Base-by-base conservation (phyloP, 2,113 vertebrate genomes). In the Agapornis roseicollis region DNA sequence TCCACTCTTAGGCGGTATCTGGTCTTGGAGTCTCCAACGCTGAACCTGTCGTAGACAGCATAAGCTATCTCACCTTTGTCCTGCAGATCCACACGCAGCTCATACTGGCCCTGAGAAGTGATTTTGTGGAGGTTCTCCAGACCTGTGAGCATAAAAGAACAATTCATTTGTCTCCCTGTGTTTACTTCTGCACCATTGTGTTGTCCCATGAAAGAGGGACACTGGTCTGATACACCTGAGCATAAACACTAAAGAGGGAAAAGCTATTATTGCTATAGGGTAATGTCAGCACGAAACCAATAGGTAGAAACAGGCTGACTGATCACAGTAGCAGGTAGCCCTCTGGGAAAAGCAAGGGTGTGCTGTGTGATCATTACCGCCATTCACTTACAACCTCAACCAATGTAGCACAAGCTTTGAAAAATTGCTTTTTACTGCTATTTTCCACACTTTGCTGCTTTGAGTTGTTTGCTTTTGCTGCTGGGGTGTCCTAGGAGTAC, bases 51-150 rank as follows among this genome's bases (percentile, higher is more conserved):
- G 0, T 99, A 99, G 85, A 99, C 98, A 3, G 99, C 99, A 0
- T 98, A 99, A 27, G 98, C 99, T 1, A 97, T 94, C 88, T 99
- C 98, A 11, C 97, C 99, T 7, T 97, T 98, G 87, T 99, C 99
- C 60, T 89, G 95, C 79, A 99, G 98, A 92, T 99, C 99, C 50
- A 99, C 99, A 3, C 99, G 98, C 89, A 99, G 97, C 97, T 99
- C 99, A 0, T 99, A 99, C 89, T 98, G 99, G 15, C 99, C 98
- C 50, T 98, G 98, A 25, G 99, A 98, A 20, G 99, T 99, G 97
- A 99, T 99, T 97, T 99, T 99, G 97, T 98, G 98, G 52, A 99
- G 97, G 95, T 98, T 99, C 58, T 99, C 98, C 92, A 99, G 98
- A 84, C 99, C 99, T 99, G 95, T 16, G 93, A 31, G 23, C 7